Evolutionary conservation across 1,140 invertebrate species (phyloP).

Genomic region (Pseudobourletiella spinata): DNA sequence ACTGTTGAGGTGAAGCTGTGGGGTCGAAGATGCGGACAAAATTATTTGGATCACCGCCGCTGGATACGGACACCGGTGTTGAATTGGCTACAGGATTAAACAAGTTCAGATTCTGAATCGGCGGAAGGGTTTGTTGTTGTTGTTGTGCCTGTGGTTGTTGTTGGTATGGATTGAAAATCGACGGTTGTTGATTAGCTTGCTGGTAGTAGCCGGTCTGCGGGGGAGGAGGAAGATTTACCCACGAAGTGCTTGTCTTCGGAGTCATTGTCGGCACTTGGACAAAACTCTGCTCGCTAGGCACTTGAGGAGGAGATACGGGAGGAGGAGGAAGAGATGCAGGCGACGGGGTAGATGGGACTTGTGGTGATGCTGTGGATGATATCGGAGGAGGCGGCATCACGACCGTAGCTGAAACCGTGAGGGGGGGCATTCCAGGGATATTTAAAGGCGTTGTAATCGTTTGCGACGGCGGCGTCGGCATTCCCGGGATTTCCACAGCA

Average conservation of each 20-base stretch:
- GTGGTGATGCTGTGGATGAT: slow-evolving; percentile 3
- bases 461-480: slow-evolving; percentile 5
- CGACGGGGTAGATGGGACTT: slow-evolving; percentile 4
- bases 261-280: neutral
- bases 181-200: neutral
- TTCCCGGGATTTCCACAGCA: slow-evolving; percentile 18
- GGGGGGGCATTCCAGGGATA: slow-evolving; percentile 67
- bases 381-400: slow-evolving; percentile 21
- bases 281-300: slow-evolving; percentile 1
- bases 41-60: neutral
- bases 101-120: slow-evolving; percentile 25
- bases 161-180: slow-evolving; percentile 4
- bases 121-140: slow-evolving; percentile 12
- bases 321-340: neutral
- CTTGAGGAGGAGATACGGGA: neutral
- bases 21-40: slow-evolving; percentile 21
- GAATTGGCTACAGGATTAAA: slow-evolving; percentile 35
- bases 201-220: slow-evolving; percentile 16
- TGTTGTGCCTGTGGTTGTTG: neutral
- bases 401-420: slow-evolving; percentile 65
- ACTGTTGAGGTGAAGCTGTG: neutral
- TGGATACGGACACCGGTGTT: slow-evolving; percentile 14
- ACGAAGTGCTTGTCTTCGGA: slow-evolving; percentile 1
- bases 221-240: slow-evolving; percentile 17
- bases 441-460: slow-evolving; percentile 59